Conservation (phyloP, 1,140 invertebrate genomes). For the Achatina immaculata region DNA sequence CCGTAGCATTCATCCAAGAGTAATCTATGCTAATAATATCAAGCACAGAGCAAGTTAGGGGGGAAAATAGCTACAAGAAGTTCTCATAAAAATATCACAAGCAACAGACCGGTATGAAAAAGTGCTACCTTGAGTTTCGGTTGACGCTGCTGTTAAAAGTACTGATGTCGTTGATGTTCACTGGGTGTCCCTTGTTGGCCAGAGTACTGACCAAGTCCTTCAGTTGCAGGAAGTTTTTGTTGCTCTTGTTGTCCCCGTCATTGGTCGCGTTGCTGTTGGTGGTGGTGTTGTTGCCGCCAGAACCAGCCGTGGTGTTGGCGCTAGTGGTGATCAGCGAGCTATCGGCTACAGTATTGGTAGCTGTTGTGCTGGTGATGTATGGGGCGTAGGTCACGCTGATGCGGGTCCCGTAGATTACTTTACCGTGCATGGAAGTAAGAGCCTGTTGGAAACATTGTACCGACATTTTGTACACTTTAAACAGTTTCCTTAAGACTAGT, state of each 20-base stretch:
- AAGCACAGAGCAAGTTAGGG: no score
- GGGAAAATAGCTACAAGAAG: no score
- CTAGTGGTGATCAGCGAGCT: constrained; percentile 4
- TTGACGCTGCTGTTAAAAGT: constrained; percentile 21
- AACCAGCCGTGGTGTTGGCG: neutral
- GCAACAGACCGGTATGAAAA: no score
- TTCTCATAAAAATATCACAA: no score
- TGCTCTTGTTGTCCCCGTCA: constrained; percentile 36
- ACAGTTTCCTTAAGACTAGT: no score
- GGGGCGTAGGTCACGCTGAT: constrained; percentile 33
- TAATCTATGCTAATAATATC: no score
- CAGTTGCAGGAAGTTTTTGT: constrained; percentile 31
- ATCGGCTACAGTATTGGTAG: constrained; percentile 23
- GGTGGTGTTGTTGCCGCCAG: neutral
- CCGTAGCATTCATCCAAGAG: no score
- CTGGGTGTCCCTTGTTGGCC: constrained; percentile 34
- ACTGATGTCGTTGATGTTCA: constrained; percentile 40
- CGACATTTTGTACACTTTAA: no score
- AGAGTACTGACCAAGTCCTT: constrained; percentile 32
- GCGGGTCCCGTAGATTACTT: constrained; percentile 36
- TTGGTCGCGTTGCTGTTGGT: constrained; percentile 17
- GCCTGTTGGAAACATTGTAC: neutral
- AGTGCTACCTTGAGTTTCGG: constrained; percentile 34
- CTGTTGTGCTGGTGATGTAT: neutral
- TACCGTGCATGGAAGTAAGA: constrained; percentile 33